Conservation (phyloP, 2,797 vertebrate species). For the Crocodylus rhombifer region DNA sequence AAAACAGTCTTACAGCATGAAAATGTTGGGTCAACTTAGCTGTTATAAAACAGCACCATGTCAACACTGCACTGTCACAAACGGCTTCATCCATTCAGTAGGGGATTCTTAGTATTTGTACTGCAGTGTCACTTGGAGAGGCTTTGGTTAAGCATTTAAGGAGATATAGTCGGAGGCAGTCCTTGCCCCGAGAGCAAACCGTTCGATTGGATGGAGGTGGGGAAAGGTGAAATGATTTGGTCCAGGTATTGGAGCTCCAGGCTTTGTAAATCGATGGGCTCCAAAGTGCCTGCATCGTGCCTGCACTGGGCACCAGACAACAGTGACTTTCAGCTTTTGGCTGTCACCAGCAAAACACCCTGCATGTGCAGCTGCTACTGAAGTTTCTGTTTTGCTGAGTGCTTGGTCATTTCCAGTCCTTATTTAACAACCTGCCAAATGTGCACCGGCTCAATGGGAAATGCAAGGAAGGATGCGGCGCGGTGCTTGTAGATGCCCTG, state of each 20-base stretch:
- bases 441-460: not conserved
- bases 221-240: not conserved
- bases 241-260: not conserved
- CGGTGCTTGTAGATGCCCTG: conserved; percentile 36
- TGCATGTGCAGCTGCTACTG: not conserved
- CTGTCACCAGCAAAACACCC: not conserved
- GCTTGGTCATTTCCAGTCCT: not conserved
- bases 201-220: not conserved
- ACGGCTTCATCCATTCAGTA: not conserved
- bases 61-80: not conserved
- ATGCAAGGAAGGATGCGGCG: not conserved
- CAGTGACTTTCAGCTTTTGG: not conserved
- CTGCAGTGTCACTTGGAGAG: not conserved
- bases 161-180: not conserved
- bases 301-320: not conserved
- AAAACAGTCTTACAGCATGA: not conserved
- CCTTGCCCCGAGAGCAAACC: rapidly evolving
- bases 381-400: not conserved
- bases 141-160: not conserved
- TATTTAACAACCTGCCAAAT: not conserved
- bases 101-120: not conserved
- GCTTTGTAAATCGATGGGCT: not conserved
- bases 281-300: not conserved
- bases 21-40: not conserved
- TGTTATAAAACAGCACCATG: too few relatives aligned